phyloP scores from a whole-genome alignment of 2,888 invertebrate genomes.

The Drepana falcataria region DNA sequence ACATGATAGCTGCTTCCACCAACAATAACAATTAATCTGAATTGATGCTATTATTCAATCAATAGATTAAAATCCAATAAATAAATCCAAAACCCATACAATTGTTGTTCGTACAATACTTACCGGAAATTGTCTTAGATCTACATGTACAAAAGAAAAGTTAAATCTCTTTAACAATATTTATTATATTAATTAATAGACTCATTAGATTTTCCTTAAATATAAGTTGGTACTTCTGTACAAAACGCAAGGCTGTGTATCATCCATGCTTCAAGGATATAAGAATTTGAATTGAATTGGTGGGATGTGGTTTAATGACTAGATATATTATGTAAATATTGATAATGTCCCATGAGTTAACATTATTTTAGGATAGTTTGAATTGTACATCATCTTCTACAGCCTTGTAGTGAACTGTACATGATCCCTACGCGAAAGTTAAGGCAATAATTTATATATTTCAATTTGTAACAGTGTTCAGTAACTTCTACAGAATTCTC shows the following conservation, averaged over 20 bases:
- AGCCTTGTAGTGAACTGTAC: not conserved
- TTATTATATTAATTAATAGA: conserved; percentile 35
- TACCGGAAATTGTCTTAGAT: conserved; percentile 28
- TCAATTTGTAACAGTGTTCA: conserved; percentile 8
- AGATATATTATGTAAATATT: no score
- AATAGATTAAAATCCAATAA: not conserved
- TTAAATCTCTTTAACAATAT: conserved; percentile 50
- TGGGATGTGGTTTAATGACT: no score
- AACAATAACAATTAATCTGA: no score
- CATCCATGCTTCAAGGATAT: conserved; percentile 16
- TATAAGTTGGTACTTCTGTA: conserved; percentile 20
- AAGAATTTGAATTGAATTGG: no score
- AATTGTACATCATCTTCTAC: no score
- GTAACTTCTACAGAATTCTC: conserved; percentile 1
- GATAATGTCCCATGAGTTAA: no score
- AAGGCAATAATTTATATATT: conserved; percentile 7
- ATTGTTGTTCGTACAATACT: conserved; percentile 5
- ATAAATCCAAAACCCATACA: not conserved
- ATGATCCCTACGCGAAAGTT: no score
- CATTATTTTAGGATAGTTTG: no score
- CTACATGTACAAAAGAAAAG: conserved; percentile 53
- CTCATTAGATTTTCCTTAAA: conserved; percentile 31
- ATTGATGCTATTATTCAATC: not conserved
- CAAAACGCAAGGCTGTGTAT: conserved; percentile 27
- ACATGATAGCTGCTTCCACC: no score